These are phyloP conservation scores for Alosa sapidissima DNA, from an alignment of 2,797 vertebrate genomes.

Conservation along the genomic window DNA sequence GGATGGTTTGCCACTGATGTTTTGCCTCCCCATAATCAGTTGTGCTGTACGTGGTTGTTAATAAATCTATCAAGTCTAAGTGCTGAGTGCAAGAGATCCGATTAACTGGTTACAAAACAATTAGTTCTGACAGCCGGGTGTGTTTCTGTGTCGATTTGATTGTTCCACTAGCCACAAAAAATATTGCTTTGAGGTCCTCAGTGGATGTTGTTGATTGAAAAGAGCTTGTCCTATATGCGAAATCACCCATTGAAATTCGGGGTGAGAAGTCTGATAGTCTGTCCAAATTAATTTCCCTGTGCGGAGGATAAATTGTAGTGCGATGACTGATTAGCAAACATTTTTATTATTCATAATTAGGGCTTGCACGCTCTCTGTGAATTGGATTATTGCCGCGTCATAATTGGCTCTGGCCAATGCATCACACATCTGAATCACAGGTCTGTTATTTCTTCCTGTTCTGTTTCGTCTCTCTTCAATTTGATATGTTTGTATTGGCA, in stretches of 20 bases:
- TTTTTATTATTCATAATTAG: constrained; percentile 73
- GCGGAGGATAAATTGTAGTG: constrained; percentile 68
- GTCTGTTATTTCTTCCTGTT: background rate
- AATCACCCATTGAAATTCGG: constrained; percentile 29
- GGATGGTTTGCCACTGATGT: background rate
- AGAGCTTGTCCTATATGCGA: background rate
- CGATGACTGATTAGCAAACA: constrained; percentile 71
- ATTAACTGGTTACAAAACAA: background rate
- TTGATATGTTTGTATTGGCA: background rate
- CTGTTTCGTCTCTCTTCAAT: background rate
- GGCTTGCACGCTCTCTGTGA: constrained; percentile 46
- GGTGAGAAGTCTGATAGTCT: constrained; percentile 49
- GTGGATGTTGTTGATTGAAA: background rate
- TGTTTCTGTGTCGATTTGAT: background rate
- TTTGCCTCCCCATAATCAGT: background rate
- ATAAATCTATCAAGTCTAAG: background rate
- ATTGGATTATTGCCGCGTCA: constrained; percentile 43
- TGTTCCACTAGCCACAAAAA: background rate
- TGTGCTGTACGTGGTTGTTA: background rate
- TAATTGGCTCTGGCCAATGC: constrained; percentile 41
- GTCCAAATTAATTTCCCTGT: constrained; percentile 56
- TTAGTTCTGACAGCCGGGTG: constrained; percentile 5
- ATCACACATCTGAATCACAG: constrained; percentile 13
- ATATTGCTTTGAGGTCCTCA: background rate
- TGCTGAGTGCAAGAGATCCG: background rate